phyloP scores from a whole-genome alignment of 2,888 invertebrate species.

The Caenorhabditis plicata region DNA sequence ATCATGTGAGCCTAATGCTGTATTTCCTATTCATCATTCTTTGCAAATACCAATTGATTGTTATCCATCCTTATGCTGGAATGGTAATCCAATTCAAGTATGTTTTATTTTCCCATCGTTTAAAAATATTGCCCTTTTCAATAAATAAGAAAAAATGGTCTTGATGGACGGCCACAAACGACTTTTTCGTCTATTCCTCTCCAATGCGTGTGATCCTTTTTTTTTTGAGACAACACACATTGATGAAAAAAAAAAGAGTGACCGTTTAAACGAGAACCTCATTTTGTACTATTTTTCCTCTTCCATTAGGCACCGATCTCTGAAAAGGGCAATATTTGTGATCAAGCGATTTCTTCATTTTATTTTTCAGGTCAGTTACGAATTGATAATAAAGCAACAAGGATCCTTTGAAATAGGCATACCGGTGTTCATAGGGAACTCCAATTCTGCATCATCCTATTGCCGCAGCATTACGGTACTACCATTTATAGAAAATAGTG shows the following conservation, averaged over 20 bases:
- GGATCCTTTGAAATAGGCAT: constrained; percentile 39
- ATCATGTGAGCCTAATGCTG: constrained; percentile 8
- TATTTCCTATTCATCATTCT: constrained; percentile 15
- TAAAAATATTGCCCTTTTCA: no score
- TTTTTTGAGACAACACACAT: no score
- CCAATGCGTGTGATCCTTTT: no score
- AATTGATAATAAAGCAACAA: constrained; percentile 26
- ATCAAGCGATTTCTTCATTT: no score
- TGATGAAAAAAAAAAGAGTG: no score
- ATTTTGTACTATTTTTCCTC: no score
- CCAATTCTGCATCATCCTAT: background rate
- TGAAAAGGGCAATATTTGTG: background rate
- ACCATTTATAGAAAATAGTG: background rate
- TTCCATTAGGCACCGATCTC: no score
- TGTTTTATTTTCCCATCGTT: no score
- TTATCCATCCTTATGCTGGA: constrained; percentile 24
- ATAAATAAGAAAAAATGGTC: no score
- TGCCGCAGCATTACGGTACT: constrained; percentile 14
- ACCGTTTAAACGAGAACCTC: no score
- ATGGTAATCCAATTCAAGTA: constrained; percentile 28
- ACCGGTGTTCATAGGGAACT: constrained; percentile 36
- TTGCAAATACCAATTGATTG: constrained; percentile 26
- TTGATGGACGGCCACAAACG: no score
- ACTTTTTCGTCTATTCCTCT: no score
- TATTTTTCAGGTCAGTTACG: constrained; percentile 33